These are phyloP conservation scores for Procambarus clarkii DNA, from an alignment of 1,140 invertebrate species.

Conservation along the genomic window DNA sequence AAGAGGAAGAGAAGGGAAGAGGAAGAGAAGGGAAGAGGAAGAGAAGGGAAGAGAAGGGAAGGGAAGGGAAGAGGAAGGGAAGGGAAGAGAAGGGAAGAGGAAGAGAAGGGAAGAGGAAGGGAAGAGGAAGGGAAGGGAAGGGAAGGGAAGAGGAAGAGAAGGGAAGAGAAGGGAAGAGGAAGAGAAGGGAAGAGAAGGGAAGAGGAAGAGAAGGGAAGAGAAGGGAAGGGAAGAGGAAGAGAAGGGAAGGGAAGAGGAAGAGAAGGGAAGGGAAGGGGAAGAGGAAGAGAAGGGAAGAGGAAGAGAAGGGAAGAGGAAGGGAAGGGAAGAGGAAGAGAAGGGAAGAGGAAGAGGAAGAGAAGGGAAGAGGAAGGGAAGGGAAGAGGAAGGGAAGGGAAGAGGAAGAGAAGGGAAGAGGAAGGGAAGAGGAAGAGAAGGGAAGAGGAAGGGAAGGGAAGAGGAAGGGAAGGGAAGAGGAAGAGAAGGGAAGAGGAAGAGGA, in stretches of 20 bases:
- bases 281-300: not conserved
- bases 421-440: not conserved
- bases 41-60: not conserved
- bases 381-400: not conserved
- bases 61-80: not conserved
- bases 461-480: no score
- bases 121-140: not conserved
- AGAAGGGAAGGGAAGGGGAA: not conserved
- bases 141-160: not conserved
- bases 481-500: no score
- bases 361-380: not conserved
- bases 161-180: not conserved
- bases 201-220: not conserved
- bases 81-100: not conserved
- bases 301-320: not conserved
- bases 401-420: not conserved
- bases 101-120: not conserved
- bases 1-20: not conserved
- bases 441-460: not conserved
- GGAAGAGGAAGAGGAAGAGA: not conserved
- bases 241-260: not conserved
- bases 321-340: not conserved
- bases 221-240: not conserved
- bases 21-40: not conserved
- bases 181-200: not conserved